Percentiles rank a stretch among this genome's conserved stretches.
These are phyloP conservation scores for Sesamia nonagrioides DNA, from an alignment of 1,140 invertebrate species.

Conservation along the genomic window DNA sequence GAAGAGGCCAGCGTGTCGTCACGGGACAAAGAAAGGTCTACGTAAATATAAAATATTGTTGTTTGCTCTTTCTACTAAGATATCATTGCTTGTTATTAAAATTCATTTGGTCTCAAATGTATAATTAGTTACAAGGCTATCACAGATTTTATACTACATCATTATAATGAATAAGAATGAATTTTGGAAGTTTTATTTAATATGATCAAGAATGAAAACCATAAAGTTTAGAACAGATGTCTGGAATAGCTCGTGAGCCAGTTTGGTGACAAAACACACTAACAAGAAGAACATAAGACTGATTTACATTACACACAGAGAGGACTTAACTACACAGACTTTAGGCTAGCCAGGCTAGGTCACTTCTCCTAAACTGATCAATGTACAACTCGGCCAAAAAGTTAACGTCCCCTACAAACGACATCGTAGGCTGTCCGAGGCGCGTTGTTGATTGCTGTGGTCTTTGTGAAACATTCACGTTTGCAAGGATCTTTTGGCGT, in stretches of 20 bases:
- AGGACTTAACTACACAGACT: background rate
- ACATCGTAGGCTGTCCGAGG: too few species aligned
- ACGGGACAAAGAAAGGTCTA: background rate
- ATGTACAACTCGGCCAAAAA: too few species aligned
- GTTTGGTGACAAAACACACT: conserved; percentile 40
- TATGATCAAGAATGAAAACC: background rate
- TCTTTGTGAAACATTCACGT: too few species aligned
- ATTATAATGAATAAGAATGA: too few species aligned
- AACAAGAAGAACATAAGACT: background rate
- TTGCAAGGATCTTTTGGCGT: too few species aligned
- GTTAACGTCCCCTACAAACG: too few species aligned
- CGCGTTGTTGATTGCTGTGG: too few species aligned
- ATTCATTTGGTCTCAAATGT: background rate
- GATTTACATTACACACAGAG: background rate
- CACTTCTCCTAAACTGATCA: background rate
- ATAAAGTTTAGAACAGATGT: background rate
- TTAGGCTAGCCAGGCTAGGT: background rate
- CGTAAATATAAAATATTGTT: background rate
- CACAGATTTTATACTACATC: background rate
- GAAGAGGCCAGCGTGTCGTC: background rate
- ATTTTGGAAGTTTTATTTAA: background rate
- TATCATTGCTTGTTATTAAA: background rate
- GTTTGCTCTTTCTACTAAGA: background rate
- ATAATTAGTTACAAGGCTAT: conserved; percentile 1
- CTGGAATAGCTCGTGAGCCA: conserved; percentile 3